Percentiles rank a stretch among this genome's conserved stretches.
Conservation (phyloP, 2,113 vertebrate genomes). For the Ursus arctos region DNA sequence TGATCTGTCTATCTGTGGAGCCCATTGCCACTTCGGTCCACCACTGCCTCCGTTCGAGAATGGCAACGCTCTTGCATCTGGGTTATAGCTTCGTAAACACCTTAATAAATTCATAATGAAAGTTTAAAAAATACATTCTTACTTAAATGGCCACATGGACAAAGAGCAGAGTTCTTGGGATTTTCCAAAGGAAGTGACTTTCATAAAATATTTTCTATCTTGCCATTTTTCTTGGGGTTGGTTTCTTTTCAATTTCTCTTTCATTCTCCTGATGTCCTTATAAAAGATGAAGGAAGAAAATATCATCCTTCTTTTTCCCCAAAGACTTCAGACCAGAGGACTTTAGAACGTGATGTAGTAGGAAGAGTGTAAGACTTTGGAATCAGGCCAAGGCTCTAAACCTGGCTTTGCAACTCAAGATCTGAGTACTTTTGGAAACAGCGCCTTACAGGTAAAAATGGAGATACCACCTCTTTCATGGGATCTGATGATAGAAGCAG, state of each 20-base stretch:
- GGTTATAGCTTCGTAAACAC: not conserved
- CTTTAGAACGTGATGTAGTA: not conserved
- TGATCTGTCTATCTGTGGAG: not conserved
- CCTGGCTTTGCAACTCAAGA: not conserved
- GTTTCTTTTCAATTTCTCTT: not conserved
- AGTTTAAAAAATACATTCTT: not conserved
- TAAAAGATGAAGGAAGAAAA: not conserved
- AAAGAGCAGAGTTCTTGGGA: not conserved
- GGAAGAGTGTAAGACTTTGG: not conserved
- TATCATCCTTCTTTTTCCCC: not conserved
- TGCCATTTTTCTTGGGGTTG: not conserved
- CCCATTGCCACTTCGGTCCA: not conserved
- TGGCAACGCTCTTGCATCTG: not conserved
- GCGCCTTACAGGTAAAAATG: not conserved
- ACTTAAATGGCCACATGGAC: not conserved
- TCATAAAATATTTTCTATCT: not conserved
- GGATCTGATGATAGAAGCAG: not conserved
- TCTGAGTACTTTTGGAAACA: not conserved
- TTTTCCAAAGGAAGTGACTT: slow-evolving; percentile 32
- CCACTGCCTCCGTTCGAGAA: not conserved
- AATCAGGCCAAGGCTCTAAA: not conserved
- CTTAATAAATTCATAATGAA: not conserved
- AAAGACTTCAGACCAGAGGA: not conserved
- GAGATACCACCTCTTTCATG: not conserved
- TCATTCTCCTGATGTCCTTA: not conserved